Conservation (phyloP, 1,140 invertebrate genomes). For the Mamestra configurata region DNA sequence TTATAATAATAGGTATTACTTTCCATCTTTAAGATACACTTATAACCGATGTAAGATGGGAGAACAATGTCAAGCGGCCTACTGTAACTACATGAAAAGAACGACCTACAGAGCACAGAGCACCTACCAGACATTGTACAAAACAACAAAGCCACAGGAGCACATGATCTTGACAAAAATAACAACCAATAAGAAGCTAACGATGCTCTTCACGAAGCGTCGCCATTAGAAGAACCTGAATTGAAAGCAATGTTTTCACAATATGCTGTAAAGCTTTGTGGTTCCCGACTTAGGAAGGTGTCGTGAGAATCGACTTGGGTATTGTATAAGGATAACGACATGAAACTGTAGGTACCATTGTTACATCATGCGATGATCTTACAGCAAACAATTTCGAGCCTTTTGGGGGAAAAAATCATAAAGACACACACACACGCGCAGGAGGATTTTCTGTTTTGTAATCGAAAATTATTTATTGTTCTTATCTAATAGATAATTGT, state of each 20-base stretch:
- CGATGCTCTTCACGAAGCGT: constrained; percentile 29
- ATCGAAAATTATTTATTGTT: too few species aligned
- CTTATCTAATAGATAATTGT: too few species aligned
- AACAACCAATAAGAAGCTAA: constrained; percentile 40
- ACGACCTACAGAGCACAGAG: background rate
- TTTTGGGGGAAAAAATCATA: too few species aligned
- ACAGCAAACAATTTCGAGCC: too few species aligned
- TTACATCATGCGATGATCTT: background rate
- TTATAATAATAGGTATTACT: too few species aligned
- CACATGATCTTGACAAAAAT: constrained; percentile 24
- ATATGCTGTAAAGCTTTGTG: constrained; percentile 30
- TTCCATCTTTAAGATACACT: too few species aligned
- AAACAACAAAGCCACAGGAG: constrained; percentile 9
- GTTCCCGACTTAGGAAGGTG: constrained; percentile 26
- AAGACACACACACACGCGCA: too few species aligned
- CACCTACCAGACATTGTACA: background rate
- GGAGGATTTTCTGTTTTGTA: too few species aligned
- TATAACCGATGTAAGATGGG: too few species aligned
- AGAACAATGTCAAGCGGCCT: too few species aligned
- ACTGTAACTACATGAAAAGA: background rate
- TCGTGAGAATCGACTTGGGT: constrained; percentile 9
- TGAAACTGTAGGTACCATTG: background rate
- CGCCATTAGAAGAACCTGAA: constrained; percentile 37
- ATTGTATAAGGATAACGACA: constrained; percentile 7
- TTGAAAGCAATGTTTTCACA: constrained; percentile 36